These are phyloP conservation scores for Turritopsis rubra DNA, from an alignment of 30 jellyfish, hydroid and myxozoan species.

Conservation along the genomic window DNA sequence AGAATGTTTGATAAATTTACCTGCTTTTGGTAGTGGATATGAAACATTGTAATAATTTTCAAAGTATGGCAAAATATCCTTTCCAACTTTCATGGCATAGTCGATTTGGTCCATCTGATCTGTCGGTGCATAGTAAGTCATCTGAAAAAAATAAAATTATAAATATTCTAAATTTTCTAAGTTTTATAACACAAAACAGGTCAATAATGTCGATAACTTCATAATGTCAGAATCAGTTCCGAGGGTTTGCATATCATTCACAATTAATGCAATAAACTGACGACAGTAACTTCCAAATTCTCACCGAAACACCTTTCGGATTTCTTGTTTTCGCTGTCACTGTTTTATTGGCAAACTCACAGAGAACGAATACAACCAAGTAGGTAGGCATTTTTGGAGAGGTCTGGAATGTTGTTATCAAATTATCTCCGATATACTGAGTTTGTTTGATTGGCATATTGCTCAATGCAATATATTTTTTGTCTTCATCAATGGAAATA, in stretches of 20 bases:
- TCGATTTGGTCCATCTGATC: slow-evolving; percentile 83
- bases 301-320: neutral
- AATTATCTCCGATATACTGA: slow-evolving; percentile 20
- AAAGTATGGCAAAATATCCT: slow-evolving; percentile 55
- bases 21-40: slow-evolving; percentile 90
- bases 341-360: slow-evolving; percentile 59
- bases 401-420: slow-evolving; percentile 22
- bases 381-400: slow-evolving; percentile 80
- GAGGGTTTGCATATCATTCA: no score
- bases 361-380: slow-evolving; percentile 66
- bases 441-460: slow-evolving; percentile 71
- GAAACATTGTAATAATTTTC: slow-evolving; percentile 52
- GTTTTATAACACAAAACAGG: no score
- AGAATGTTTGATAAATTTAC: slow-evolving; percentile 27
- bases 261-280: no score
- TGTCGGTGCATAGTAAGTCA: slow-evolving; percentile 82
- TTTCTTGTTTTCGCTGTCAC: slow-evolving; percentile 12
- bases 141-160: slow-evolving; percentile 22
- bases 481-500: slow-evolving; percentile 49
- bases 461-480: slow-evolving; percentile 44
- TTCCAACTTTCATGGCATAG: slow-evolving; percentile 60
- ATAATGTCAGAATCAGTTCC: no score
- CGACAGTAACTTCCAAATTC: no score
- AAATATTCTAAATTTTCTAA: no score
- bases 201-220: no score